A percentile compares a stretch with the other conserved stretches of the same genome.
Conservation (phyloP, 2,113 vertebrate genomes). For the Synodontis membranacea region DNA sequence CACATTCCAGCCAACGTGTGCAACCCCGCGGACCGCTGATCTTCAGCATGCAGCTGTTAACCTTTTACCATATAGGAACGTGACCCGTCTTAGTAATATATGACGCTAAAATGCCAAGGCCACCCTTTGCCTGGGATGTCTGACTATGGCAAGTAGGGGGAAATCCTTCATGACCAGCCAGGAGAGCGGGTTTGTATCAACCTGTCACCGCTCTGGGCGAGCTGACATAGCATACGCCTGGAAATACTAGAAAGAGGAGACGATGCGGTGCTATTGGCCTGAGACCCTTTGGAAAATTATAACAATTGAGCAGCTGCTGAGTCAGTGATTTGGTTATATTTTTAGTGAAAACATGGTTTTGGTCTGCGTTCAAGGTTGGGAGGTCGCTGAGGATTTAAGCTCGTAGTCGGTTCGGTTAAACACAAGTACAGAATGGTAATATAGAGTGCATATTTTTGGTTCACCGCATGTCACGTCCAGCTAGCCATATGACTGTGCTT, state of each 20-base stretch:
- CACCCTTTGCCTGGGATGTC: not conserved
- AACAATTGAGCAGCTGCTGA: conserved; percentile 25
- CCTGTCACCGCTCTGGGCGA: conserved; percentile 10
- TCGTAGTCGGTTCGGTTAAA: conserved; percentile 18
- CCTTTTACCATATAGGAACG: conserved; percentile 61
- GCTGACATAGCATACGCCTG: conserved; percentile 10
- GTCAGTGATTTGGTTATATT: conserved; percentile 20
- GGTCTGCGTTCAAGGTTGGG: conserved; percentile 3
- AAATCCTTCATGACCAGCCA: conserved; percentile 21
- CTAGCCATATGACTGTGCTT: not conserved
- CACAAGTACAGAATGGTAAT: not conserved
- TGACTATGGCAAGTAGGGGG: not conserved
- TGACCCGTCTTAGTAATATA: conserved; percentile 47
- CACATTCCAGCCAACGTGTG: conserved; percentile 69
- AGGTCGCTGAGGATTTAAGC: not conserved
- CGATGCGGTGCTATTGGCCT: not conserved
- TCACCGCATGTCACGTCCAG: not conserved
- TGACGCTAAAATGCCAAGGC: conserved; percentile 32
- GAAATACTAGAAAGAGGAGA: conserved; percentile 19
- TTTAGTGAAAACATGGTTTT: conserved; percentile 20
- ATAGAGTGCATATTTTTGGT: not conserved
- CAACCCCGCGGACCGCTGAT: conserved; percentile 53
- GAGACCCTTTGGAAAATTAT: conserved; percentile 13
- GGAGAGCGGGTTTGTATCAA: not conserved
- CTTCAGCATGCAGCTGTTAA: conserved; percentile 68